Evolutionary conservation across 2,113 vertebrate species (phyloP).

Genomic region (Psettodes erumei): DNA sequence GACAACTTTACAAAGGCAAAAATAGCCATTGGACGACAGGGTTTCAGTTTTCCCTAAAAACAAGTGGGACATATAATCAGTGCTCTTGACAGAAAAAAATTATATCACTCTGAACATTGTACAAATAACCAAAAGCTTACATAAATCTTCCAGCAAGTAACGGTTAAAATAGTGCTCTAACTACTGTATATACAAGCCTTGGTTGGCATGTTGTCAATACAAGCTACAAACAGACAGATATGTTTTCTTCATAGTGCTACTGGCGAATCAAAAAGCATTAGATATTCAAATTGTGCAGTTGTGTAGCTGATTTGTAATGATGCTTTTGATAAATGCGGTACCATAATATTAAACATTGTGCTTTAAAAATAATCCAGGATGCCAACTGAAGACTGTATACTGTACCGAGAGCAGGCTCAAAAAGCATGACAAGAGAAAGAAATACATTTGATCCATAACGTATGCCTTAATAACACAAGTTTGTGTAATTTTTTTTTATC

Average conservation of each 20-base stretch:
- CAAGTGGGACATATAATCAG: conserved; percentile 54
- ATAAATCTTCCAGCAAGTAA: conserved; percentile 60
- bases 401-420: conserved; percentile 68
- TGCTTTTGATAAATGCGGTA: conserved; percentile 67
- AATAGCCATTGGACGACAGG: conserved; percentile 10
- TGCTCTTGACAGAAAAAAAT: conserved; percentile 59
- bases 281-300: conserved; percentile 64
- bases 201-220: conserved; percentile 66
- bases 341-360: conserved; percentile 71
- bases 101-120: conserved; percentile 59
- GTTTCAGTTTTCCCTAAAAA: conserved; percentile 39
- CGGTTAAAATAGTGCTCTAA: conserved; percentile 72
- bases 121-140: conserved; percentile 67
- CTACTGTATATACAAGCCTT: conserved; percentile 63
- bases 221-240: conserved; percentile 57
- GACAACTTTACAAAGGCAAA: conserved; percentile 48
- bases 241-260: conserved; percentile 42
- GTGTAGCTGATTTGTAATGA: conserved; percentile 22
- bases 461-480: conserved; percentile 19
- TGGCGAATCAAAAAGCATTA: conserved; percentile 42
- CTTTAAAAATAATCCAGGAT: conserved; percentile 59
- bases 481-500: conserved; percentile 21
- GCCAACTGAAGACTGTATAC: conserved; percentile 36
- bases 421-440: conserved; percentile 17
- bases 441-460: conserved; percentile 18